Evolutionary conservation across 2,888 invertebrate species (phyloP), one percentile per base, ranked within the genome.

Genomic region (Heliconius erato): DNA sequence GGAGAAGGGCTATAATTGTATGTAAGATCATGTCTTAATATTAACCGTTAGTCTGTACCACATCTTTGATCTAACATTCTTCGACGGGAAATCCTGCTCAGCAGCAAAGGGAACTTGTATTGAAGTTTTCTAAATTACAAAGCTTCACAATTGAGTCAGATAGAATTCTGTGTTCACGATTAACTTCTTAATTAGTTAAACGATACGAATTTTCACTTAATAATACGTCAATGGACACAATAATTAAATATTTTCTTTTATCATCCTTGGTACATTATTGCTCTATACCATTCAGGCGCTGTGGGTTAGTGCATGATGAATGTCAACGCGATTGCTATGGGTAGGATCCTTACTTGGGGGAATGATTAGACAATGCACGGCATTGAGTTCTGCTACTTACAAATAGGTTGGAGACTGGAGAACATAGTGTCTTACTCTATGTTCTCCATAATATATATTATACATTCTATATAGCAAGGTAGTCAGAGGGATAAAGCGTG

Each of bases 11-110:
- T 7, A 68, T n/a, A 72, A 44, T 85, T 6, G 79, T 77, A 32
- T 84, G 32, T 3, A 54, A 14, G 1, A 19, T 14, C 32, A 19
- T 40, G 49, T 32, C 23, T 28, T 59, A 44, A 26, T 49, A 77
- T 72, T n/a, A 44, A 16, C 28, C 54, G 68, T 74, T 59, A 68
- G 23, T 54, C 71, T 49, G 44, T 65, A 79, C 76, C 80, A 76
- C 79, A 85, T 86, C 87, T 88, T 88, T 88, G 87, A 88, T 88
- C 87, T 83, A 84, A 83, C 85, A 85, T 85, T 85, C 86, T 84
- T 86, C 81, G 80, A 84, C 86, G 86, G 88, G 88, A 88, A 86
- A 87, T 88, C 88, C 87, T 87, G 87, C 78, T 81, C 84, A 85
- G 82, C 65, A 82, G 83, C 84, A 85, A 84, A 85, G 85, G 82